Evolutionary conservation across 2,797 vertebrate species (phyloP).

Genomic region (Myotis planiceps): DNA sequence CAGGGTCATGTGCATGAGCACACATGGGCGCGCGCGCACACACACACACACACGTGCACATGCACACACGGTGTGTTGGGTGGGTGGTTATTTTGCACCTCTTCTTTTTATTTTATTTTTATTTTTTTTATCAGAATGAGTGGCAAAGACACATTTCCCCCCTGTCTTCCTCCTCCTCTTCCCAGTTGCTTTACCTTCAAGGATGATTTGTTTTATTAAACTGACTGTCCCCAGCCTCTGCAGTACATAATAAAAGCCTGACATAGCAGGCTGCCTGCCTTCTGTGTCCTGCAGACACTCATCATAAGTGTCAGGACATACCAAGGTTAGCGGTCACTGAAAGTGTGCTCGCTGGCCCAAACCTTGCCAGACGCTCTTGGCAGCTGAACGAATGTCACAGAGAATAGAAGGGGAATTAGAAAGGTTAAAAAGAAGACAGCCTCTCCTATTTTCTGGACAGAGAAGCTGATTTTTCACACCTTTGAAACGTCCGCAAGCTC

Average conservation of each 20-base stretch:
- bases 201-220: slow-evolving; percentile 99
- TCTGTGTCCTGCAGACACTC: slow-evolving; percentile 99
- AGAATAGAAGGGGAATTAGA: slow-evolving; percentile 92
- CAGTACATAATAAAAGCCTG: slow-evolving; percentile 96
- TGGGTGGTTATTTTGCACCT: slow-evolving; percentile 49
- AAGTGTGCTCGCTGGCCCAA: slow-evolving; percentile 92
- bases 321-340: slow-evolving; percentile 99
- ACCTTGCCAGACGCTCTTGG: slow-evolving; percentile 92
- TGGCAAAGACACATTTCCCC: slow-evolving; percentile 84
- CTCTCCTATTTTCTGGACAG: slow-evolving; percentile 86
- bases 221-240: slow-evolving; percentile 96
- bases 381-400: slow-evolving; percentile 95
- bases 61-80: background rate
- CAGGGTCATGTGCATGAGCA: background rate
- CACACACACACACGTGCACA: background rate
- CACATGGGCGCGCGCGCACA: too few species aligned
- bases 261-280: slow-evolving; percentile 96
- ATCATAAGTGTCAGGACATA: slow-evolving; percentile 99
- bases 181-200: slow-evolving; percentile 97
- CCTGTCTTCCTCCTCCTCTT: slow-evolving; percentile 87
- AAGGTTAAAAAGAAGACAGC: slow-evolving; percentile 93
- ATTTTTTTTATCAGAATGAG: slow-evolving; percentile 69
- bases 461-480: slow-evolving; percentile 87
- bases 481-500: slow-evolving; percentile 83
- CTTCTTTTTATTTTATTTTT: slow-evolving; percentile 44